Evolutionary conservation across 2,113 vertebrate genomes (phyloP).

Genomic region (Leucosticte australis): DNA sequence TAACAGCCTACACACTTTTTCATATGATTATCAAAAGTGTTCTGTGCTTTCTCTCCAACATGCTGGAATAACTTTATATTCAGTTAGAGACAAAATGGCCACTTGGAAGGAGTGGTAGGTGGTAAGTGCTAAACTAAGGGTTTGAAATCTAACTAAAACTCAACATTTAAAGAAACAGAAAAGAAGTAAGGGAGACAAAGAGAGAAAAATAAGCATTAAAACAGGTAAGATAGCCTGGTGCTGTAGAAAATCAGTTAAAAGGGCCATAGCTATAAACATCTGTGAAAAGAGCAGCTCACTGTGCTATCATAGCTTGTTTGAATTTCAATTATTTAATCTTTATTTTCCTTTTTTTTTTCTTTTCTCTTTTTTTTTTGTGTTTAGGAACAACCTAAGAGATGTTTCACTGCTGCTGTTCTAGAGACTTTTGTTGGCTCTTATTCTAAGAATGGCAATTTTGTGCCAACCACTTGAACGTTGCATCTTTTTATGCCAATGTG

Average conservation of each 20-base stretch:
- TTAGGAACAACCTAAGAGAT: background rate
- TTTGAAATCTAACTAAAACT: background rate
- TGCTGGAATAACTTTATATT: background rate
- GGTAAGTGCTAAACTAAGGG: background rate
- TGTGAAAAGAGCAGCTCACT: background rate
- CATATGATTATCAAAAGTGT: background rate
- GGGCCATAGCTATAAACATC: background rate
- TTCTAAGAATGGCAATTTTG: background rate
- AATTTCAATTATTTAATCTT: background rate
- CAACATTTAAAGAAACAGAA: background rate
- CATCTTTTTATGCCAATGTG: background rate
- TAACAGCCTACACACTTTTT: background rate
- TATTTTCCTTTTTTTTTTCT: background rate
- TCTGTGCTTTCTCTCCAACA: background rate
- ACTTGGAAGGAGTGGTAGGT: background rate
- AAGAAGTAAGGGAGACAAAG: background rate
- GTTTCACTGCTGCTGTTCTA: background rate
- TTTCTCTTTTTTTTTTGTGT: background rate
- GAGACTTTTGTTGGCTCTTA: background rate
- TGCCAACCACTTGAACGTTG: background rate
- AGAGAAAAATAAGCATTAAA: background rate
- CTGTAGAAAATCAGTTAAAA: background rate
- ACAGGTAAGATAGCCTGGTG: background rate
- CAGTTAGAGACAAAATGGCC: background rate
- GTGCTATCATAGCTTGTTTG: background rate